Percentiles rank a stretch among this genome's conserved stretches.
These are phyloP conservation scores for Peromyscus leucopus DNA, from an alignment of 2,113 vertebrate genomes.

Conservation along the genomic window DNA sequence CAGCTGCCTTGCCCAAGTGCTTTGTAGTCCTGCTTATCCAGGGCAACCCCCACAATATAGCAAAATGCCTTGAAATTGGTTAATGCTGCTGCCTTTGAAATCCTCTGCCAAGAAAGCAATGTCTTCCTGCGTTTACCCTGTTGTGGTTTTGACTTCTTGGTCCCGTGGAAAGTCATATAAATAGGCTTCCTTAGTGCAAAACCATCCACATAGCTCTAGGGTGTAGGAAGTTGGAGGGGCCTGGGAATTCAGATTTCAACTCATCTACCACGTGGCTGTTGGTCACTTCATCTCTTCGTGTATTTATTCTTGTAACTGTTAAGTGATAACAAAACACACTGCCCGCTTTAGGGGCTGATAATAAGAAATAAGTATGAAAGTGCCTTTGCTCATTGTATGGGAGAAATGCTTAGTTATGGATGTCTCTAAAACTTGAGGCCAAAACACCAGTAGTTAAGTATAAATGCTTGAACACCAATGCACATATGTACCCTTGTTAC, in stretches of 20 bases:
- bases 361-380: constrained; percentile 40
- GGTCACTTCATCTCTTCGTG: constrained; percentile 6
- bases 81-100: constrained; percentile 80
- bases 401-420: constrained; percentile 66
- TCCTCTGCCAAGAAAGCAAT: constrained; percentile 73
- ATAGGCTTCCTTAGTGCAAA: constrained; percentile 75
- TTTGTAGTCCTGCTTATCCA: constrained; percentile 74
- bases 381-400: constrained; percentile 35
- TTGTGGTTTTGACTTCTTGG: constrained; percentile 82
- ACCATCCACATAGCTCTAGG: constrained; percentile 70
- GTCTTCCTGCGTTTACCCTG: constrained; percentile 76
- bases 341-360: background rate
- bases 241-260: constrained; percentile 56
- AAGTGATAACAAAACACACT: constrained; percentile 52
- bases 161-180: constrained; percentile 79
- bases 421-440: constrained; percentile 24
- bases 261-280: constrained; percentile 4
- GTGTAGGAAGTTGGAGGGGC: constrained; percentile 65
- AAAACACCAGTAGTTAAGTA: constrained; percentile 10
- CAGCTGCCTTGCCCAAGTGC: constrained; percentile 56
- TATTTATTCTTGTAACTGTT: constrained; percentile 64
- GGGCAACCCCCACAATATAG: constrained; percentile 63
- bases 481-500: constrained; percentile 41
- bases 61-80: constrained; percentile 71
- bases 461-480: background rate